These are phyloP conservation scores for Momotus momota DNA, from an alignment of 2,797 vertebrate genomes.

Conservation along the genomic window DNA sequence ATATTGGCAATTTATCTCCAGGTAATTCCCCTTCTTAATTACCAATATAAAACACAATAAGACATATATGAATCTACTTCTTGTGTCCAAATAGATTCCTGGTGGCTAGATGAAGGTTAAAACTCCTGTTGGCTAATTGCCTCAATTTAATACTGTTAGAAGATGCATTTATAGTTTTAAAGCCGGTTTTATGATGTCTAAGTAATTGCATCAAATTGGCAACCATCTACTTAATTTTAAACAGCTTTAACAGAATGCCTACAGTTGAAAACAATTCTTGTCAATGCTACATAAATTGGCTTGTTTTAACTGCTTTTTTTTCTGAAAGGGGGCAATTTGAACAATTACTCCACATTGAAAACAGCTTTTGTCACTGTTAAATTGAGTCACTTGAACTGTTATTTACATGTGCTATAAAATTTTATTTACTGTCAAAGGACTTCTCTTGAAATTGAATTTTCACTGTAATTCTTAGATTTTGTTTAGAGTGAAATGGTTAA, in stretches of 20 bases:
- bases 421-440: conserved; percentile 53
- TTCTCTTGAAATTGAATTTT: conserved; percentile 37
- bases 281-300: conserved; percentile 54
- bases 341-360: conserved; percentile 64
- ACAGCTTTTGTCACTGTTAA: conserved; percentile 66
- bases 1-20: not conserved
- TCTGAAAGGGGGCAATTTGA: conserved; percentile 55
- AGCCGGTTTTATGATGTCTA: conserved; percentile 52
- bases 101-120: conserved; percentile 39
- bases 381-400: conserved; percentile 53
- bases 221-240: conserved; percentile 67
- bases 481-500: conserved; percentile 34
- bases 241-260: conserved; percentile 59
- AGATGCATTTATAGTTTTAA: conserved; percentile 56
- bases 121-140: conserved; percentile 53
- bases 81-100: conserved; percentile 16
- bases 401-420: conserved; percentile 66
- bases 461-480: conserved; percentile 20
- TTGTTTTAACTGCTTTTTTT: conserved; percentile 36
- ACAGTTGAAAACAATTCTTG: conserved; percentile 67
- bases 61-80: not conserved
- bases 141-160: conserved; percentile 51
- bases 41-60: not conserved
- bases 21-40: conserved; percentile 13
- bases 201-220: conserved; percentile 68